Conservation (phyloP, 2,113 vertebrate species). For the Stigmatopora argus region DNA sequence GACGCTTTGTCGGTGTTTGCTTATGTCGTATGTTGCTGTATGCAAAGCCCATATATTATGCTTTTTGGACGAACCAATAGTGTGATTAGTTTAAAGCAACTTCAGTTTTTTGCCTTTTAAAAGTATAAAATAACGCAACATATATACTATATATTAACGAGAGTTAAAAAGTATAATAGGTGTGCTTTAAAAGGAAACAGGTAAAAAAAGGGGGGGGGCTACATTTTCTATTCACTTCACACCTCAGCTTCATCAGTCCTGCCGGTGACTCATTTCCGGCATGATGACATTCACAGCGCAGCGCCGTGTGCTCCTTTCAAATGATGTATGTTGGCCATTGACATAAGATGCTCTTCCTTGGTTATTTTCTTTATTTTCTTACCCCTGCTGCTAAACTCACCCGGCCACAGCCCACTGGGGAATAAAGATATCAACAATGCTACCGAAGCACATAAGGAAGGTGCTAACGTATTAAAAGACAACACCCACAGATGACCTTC, state of each 20-base stretch:
- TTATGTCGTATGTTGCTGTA: too few relatives aligned
- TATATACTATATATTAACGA: background rate
- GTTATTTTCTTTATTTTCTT: background rate
- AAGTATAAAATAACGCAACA: background rate
- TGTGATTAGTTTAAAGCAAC: too few relatives aligned
- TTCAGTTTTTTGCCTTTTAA: too few relatives aligned
- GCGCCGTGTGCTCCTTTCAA: slow-evolving; percentile 37
- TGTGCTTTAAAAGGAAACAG: too few relatives aligned
- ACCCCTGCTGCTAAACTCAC: slow-evolving; percentile 27
- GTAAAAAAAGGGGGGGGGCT: background rate
- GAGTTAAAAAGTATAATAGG: background rate
- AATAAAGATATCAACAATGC: slow-evolving; percentile 60
- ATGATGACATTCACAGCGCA: slow-evolving; percentile 58
- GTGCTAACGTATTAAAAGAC: slow-evolving; percentile 5
- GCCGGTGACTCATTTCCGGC: slow-evolving; percentile 59
- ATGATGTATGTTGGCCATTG: slow-evolving; percentile 34
- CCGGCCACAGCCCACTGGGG: slow-evolving; percentile 38
- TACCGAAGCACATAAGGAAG: slow-evolving; percentile 49
- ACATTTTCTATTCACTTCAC: slow-evolving; percentile 30
- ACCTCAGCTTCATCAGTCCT: slow-evolving; percentile 50
- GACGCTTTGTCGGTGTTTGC: slow-evolving; percentile 26
- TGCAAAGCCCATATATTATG: too few relatives aligned
- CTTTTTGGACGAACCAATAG: too few relatives aligned
- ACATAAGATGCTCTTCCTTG: slow-evolving; percentile 11
- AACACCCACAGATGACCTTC: background rate